Base-by-base conservation (phyloP, 2,888 invertebrate genomes). In the Ectemnius lituratus region DNA sequence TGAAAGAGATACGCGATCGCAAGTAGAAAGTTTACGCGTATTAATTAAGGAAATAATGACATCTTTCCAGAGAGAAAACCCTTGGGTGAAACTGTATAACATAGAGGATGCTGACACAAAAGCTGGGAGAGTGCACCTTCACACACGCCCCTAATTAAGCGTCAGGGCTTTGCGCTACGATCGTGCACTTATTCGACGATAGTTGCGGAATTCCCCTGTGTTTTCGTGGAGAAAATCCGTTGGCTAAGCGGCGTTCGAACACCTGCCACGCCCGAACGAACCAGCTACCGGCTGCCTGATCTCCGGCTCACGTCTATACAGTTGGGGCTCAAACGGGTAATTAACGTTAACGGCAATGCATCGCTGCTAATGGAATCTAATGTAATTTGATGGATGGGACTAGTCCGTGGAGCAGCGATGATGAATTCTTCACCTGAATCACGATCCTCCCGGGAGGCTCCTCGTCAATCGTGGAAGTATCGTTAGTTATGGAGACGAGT, bases 391-490 rank as follows among this genome's bases (percentile, higher is more conserved):
- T 73, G 63, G 69, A 73, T 73, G 60, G 61, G 47, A n/a, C 23
- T 16, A 61, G 56, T 0, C 13, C 46, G 27, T 23, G 61, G 45
- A 0, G 16, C 46, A 20, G 45, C n/a, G 67, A 49, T 56, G 68
- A 76, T 69, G 68, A 70, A 69, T 76, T 67, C 67, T 68, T 62
- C 62, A 14, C 46, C 20, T 47, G 67, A 63, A 64, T 66, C 13
- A 62, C 23, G 62, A 52, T 16, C 62, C 45, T 56, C n/a, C 47
- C 18, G 57, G 56, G 70, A 46, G 65, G 61, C 52, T 61, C 64
- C 67, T 56, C 64, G 71, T 73, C 78, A 63, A 73, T 70, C 70
- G 73, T 61, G 73, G 61, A 65, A 69, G 65, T 73, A 76, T 71
- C 71, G 70, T 76, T 71, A 76, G 64, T 60, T 49, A 45, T 56